These are phyloP conservation scores for Melanotaenia nigrans DNA, from an alignment of 2,797 vertebrate species.

Conservation along the genomic window DNA sequence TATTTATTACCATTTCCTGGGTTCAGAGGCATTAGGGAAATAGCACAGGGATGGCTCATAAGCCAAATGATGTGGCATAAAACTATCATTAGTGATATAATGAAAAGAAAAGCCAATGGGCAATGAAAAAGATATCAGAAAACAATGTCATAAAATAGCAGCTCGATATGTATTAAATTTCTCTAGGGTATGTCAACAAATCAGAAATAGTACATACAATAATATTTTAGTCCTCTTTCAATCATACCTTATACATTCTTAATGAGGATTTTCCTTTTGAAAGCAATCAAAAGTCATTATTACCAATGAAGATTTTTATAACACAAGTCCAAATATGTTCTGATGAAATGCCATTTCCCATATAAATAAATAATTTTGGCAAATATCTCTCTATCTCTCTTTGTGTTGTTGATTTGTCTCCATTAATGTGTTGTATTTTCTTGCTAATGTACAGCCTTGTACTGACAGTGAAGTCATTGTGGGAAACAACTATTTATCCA, in stretches of 20 bases:
- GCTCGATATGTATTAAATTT: constrained; percentile 57
- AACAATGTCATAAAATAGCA: constrained; percentile 40
- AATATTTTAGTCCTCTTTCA: constrained; percentile 55
- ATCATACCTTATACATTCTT: constrained; percentile 57
- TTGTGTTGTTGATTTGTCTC: constrained; percentile 15
- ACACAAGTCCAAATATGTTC: constrained; percentile 18
- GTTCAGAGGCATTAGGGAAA: constrained; percentile 64
- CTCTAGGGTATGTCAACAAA: constrained; percentile 65
- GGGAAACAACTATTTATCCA: constrained; percentile 8
- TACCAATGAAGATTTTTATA: constrained; percentile 21
- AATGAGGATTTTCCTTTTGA: constrained; percentile 36
- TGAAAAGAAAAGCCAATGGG: constrained; percentile 57
- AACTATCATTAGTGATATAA: constrained; percentile 70
- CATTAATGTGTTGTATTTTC: constrained; percentile 14
- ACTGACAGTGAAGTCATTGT: constrained; percentile 45
- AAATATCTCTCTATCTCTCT: neutral
- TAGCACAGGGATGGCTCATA: constrained; percentile 63
- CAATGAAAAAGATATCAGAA: constrained; percentile 56
- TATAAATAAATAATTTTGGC: neutral
- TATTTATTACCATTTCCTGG: constrained; percentile 36
- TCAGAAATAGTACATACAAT: constrained; percentile 21
- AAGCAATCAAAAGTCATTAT: constrained; percentile 46
- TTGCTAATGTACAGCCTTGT: constrained; percentile 6
- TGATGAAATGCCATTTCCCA: constrained; percentile 32
- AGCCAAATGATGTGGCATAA: constrained; percentile 70